Evolutionary conservation across 2,888 invertebrate genomes (phyloP).

Genomic region (Andrena chrysosceles): DNA sequence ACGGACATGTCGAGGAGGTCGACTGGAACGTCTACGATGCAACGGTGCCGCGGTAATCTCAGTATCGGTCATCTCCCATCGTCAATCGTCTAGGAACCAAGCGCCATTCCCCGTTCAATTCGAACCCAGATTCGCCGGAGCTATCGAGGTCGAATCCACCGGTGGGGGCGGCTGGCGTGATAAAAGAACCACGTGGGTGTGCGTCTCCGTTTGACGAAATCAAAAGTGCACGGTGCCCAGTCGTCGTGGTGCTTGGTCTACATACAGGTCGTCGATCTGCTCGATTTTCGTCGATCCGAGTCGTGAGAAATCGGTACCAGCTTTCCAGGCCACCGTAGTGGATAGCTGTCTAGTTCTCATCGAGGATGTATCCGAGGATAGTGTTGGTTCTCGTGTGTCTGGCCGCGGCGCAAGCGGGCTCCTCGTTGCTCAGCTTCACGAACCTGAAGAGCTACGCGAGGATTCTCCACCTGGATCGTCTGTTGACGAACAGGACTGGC

Average conservation of each 20-base stretch:
- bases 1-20: slow-evolving; percentile 23
- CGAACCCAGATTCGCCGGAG: slow-evolving; percentile 44
- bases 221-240: slow-evolving; percentile 56
- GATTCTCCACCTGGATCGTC: slow-evolving; percentile 78
- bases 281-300: not conserved
- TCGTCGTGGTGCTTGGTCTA: slow-evolving; percentile 8
- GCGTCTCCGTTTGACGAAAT: slow-evolving; percentile 51
- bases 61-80: slow-evolving; percentile 4
- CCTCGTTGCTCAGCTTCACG: slow-evolving; percentile 75
- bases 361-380: slow-evolving; percentile 68
- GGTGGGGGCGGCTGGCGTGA: slow-evolving; percentile 63
- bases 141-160: slow-evolving; percentile 71
- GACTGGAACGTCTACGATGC: slow-evolving; percentile 34
- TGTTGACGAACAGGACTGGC: slow-evolving; percentile 78
- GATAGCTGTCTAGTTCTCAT: not conserved
- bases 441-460: slow-evolving; percentile 79
- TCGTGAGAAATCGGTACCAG: not conserved
- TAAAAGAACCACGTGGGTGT: slow-evolving; percentile 67
- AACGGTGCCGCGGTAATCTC: slow-evolving; percentile 11
- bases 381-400: slow-evolving; percentile 65
- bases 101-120: slow-evolving; percentile 2
- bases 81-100: not conserved
- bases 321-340: not conserved
- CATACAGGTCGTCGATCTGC: slow-evolving; percentile 17
- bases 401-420: slow-evolving; percentile 56